A percentile compares a stretch with the other conserved stretches of the same genome.
These are phyloP conservation scores for Drosophila recens DNA, from an alignment of 2,888 invertebrate genomes.

Conservation along the genomic window DNA sequence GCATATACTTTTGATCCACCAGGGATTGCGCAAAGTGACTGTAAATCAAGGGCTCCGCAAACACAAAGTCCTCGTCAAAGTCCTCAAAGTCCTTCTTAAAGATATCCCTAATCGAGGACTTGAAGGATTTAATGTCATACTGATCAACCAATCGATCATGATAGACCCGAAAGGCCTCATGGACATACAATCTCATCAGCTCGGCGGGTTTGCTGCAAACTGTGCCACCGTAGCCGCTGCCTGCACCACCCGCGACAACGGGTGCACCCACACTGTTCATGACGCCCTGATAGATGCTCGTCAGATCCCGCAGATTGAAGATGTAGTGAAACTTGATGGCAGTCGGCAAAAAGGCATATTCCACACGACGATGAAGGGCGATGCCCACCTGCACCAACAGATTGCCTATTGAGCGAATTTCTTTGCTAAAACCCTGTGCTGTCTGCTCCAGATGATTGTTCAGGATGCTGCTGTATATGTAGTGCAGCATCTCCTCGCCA, in stretches of 20 bases:
- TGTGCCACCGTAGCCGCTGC: constrained; percentile 67
- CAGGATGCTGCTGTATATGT: constrained; percentile 94
- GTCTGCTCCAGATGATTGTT: constrained; percentile 90
- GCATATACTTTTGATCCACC: constrained; percentile 92
- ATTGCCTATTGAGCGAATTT: constrained; percentile 79
- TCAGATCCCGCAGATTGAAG: constrained; percentile 96
- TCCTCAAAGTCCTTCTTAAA: constrained; percentile 93
- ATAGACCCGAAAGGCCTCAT: constrained; percentile 96
- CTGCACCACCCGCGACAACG: constrained; percentile 39
- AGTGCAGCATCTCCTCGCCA: constrained; percentile 90
- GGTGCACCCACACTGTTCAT: constrained; percentile 91
- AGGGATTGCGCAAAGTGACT: constrained; percentile 97
- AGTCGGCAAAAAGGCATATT: constrained; percentile 93
- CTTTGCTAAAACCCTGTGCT: constrained; percentile 88
- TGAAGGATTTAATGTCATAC: constrained; percentile 90
- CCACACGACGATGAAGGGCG: constrained; percentile 91
- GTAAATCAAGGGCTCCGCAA: constrained; percentile 92
- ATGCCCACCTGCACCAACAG: constrained; percentile 89
- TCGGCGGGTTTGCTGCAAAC: constrained; percentile 89
- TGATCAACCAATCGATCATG: constrained; percentile 95
- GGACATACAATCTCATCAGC: constrained; percentile 94
- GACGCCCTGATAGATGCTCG: constrained; percentile 97
- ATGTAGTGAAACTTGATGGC: constrained; percentile 98
- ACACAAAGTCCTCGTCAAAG: constrained; percentile 91
- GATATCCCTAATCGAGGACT: constrained; percentile 90